phyloP scores from a whole-genome alignment of 2,113 vertebrate species.

The Butorides virescens region DNA sequence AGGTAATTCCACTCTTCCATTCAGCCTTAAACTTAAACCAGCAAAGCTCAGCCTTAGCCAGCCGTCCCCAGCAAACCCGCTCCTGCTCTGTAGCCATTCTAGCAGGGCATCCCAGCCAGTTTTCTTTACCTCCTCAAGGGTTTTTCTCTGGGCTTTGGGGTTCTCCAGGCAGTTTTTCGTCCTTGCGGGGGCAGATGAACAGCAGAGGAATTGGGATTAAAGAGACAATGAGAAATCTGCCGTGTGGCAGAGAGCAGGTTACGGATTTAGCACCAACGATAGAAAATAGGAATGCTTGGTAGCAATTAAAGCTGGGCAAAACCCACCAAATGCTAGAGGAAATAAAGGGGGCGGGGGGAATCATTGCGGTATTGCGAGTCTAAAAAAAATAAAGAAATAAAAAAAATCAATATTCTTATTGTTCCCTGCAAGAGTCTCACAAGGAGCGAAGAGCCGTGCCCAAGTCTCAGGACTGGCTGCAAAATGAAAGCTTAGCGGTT shows the following conservation, averaged over 20 bases:
- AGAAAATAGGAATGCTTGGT: background rate
- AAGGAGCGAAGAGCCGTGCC: background rate
- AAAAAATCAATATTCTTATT: slow-evolving; percentile 6
- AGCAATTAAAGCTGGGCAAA: slow-evolving; percentile 20
- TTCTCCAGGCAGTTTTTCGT: background rate
- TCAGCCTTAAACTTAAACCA: background rate
- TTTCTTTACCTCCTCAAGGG: background rate
- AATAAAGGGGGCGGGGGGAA: background rate
- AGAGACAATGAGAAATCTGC: background rate
- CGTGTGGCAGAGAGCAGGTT: background rate
- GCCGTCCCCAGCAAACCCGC: background rate
- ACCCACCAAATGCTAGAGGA: background rate
- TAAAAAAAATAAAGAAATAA: background rate
- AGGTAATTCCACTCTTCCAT: background rate
- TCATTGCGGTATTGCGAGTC: accelerated
- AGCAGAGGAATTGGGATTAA: background rate
- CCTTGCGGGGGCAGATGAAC: background rate
- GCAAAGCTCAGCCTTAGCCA: background rate
- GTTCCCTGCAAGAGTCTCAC: background rate
- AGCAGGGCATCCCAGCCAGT: background rate
- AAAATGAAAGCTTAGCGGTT: background rate
- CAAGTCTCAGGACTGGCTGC: background rate
- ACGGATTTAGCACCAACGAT: background rate
- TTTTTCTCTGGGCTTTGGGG: background rate
- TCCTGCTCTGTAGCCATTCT: background rate